Evolutionary conservation across 1,140 invertebrate species (phyloP), one percentile per base, ranked within the genome.

Genomic region (Cataglyphis hispanica): DNA sequence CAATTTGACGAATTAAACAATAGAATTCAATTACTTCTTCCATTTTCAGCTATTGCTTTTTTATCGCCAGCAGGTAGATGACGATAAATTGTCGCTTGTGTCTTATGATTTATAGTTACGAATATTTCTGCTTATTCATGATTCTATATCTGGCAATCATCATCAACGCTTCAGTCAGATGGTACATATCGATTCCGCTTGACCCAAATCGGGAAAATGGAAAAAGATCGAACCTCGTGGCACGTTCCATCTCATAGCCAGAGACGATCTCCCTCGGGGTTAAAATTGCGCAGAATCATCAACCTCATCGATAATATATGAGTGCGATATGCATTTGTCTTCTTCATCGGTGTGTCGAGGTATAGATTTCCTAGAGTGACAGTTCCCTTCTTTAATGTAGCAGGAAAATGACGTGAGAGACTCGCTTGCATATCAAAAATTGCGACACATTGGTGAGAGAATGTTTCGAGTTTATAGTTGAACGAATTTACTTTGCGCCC

Each of bases 251-350:
- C 43, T 43, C 25, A 53, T n/a, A 58, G 72, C 27, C 37, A 84
- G 40, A 13, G 75, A 60, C 37, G 46, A 66, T 31, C 19, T 60
- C 80, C 80, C 64, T 74, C 67, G 40, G 60, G 81, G 81, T 60
- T 69, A 10, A 60, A 87, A 86, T 66, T 60, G 11, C 11, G 46
- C 61, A 83, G 70, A 84, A 56, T 84, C 60, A 88, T 84, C 86
- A 69, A n/a, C 25, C n/a, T 50, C 69, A 67, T 46, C 31, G 11
- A 56, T 27, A 58, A 34, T 16, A n/a, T 43, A 16, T n/a, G 25
- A 43, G 37, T 34, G 53, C 46, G 5, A 6, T 43, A 63, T 16
- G 31, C 46, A 37, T 34, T 50, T n/a, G 37, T 83, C 67, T 70
- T 25, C 22, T 34, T 53, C 46, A 13, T 43, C 74, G 27, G n/a